These are phyloP conservation scores for Ceuthmochares aereus DNA, from an alignment of 2,113 vertebrate genomes.

Conservation along the genomic window DNA sequence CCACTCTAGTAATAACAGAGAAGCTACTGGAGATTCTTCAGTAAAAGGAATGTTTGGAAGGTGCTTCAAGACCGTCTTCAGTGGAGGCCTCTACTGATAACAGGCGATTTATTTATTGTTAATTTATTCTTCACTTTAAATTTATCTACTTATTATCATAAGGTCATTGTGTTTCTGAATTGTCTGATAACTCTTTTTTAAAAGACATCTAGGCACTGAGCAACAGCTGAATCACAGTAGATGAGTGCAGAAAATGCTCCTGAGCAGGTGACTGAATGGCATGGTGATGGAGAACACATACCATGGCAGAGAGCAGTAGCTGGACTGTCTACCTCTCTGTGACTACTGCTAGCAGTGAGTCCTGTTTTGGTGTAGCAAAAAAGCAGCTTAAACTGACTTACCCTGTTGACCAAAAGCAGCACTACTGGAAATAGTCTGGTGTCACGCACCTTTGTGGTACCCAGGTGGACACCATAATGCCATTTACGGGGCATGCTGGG, in stretches of 20 bases:
- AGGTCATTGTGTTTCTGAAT: background rate
- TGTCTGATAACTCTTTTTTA: background rate
- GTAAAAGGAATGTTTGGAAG: background rate
- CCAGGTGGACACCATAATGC: background rate
- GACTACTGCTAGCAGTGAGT: background rate
- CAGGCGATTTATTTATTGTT: background rate
- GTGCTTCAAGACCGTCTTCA: background rate
- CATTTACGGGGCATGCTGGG: background rate
- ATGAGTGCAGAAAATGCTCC: background rate
- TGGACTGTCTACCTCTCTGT: background rate
- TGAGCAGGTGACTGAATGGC: background rate
- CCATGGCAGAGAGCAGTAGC: rapidly evolving
- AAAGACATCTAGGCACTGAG: background rate
- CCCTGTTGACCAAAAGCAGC: background rate
- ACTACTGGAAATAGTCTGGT: background rate
- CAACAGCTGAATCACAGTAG: background rate
- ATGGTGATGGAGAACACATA: background rate
- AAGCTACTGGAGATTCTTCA: background rate
- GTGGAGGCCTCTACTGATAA: background rate
- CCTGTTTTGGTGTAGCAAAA: background rate
- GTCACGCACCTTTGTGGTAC: background rate
- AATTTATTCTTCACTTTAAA: background rate
- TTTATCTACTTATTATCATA: background rate
- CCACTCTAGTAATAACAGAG: background rate
- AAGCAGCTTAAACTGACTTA: background rate